Evolutionary conservation across 64 coral and sea anemone species (phyloP).

Genomic region (Catalaphyllia jardinei): DNA sequence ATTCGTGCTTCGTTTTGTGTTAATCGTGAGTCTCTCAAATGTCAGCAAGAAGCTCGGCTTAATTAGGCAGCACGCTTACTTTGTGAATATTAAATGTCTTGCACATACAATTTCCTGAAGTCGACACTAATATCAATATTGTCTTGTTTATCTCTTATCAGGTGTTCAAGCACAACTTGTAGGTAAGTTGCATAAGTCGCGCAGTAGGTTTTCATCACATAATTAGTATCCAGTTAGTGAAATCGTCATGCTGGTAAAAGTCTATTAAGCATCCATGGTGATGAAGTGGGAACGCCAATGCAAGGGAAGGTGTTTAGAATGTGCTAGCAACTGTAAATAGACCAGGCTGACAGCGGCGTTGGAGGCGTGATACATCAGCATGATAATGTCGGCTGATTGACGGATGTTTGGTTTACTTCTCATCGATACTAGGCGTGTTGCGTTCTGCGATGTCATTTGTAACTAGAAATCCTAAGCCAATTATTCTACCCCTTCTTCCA

Average conservation of each 20-base stretch:
- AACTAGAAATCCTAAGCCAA: not conserved
- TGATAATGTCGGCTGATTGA: slow-evolving; percentile 35
- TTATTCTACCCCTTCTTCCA: not conserved
- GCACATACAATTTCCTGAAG: not conserved
- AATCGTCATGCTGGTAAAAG: not conserved
- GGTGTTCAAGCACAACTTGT: slow-evolving; percentile 35
- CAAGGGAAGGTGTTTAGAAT: not conserved
- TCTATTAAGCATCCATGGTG: not conserved
- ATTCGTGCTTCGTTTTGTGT: not conserved
- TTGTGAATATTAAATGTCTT: not conserved
- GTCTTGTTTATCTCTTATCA: slow-evolving; percentile 26
- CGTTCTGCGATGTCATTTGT: not conserved
- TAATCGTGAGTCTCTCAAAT: not conserved
- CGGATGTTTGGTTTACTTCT: not conserved
- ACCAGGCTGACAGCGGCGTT: not conserved
- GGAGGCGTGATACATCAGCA: not conserved
- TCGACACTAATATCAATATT: slow-evolving; percentile 3
- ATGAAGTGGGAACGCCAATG: not conserved
- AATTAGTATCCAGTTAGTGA: not conserved
- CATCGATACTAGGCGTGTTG: not conserved
- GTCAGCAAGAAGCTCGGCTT: not conserved
- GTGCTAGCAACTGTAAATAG: not conserved
- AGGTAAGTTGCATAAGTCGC: slow-evolving; percentile 26
- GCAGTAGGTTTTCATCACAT: slow-evolving; percentile 9
- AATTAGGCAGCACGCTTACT: not conserved